Percentiles rank a stretch among this genome's conserved stretches.
Conservation (phyloP, 2,888 invertebrate genomes). For the Adineta ricciae region DNA sequence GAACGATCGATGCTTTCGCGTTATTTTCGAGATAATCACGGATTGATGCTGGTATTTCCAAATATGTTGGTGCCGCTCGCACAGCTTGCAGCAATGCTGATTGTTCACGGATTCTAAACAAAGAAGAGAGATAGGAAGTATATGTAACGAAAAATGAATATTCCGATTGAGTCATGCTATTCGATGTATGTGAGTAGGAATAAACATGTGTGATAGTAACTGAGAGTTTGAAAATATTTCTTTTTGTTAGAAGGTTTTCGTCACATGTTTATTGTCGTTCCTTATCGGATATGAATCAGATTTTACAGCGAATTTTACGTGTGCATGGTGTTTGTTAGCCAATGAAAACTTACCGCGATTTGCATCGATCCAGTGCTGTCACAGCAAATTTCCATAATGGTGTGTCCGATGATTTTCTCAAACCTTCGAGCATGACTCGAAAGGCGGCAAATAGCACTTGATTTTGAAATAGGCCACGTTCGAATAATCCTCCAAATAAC, state of each 20-base stretch:
- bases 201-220: too few relatives aligned
- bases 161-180: too few relatives aligned
- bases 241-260: too few relatives aligned
- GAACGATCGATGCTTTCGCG: slow-evolving; percentile 51
- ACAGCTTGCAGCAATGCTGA: slow-evolving; percentile 91
- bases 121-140: too few relatives aligned
- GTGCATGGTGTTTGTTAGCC: too few relatives aligned
- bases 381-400: slow-evolving; percentile 96
- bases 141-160: too few relatives aligned
- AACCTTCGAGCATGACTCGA: slow-evolving; percentile 80
- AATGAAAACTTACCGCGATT: slow-evolving; percentile 58
- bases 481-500: slow-evolving; percentile 92
- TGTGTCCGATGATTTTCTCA: slow-evolving; percentile 78
- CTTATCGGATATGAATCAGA: too few relatives aligned
- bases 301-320: too few relatives aligned
- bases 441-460: slow-evolving; percentile 43
- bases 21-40: slow-evolving; percentile 72
- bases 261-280: too few relatives aligned
- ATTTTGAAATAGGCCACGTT: slow-evolving; percentile 54
- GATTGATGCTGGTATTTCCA: slow-evolving; percentile 79
- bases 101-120: slow-evolving; percentile 75
- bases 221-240: too few relatives aligned
- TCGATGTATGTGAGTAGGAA: too few relatives aligned
- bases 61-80: slow-evolving; percentile 77
- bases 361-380: slow-evolving; percentile 68